A percentile compares a stretch with the other conserved stretches of the same genome.
Conservation (phyloP, 2,113 vertebrate species). For the Mirza zaza region DNA sequence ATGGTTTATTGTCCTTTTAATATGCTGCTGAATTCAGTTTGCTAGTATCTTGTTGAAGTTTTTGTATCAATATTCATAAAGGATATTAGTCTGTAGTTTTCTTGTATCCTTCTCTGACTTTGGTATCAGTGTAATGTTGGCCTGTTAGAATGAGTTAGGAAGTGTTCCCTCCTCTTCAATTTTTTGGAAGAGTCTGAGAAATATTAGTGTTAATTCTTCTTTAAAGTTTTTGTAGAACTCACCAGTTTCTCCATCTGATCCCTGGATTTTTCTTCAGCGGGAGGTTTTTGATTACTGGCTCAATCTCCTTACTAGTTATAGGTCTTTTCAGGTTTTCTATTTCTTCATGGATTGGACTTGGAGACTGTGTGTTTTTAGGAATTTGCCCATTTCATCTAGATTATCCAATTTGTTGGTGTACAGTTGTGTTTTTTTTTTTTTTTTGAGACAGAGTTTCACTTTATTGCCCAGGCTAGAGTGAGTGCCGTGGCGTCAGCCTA, state of each 20-base stretch:
- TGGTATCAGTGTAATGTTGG: neutral
- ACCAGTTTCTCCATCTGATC: neutral
- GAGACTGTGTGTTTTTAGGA: neutral
- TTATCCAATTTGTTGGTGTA: neutral
- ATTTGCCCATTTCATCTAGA: neutral
- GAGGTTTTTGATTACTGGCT: neutral
- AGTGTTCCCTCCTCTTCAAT: neutral
- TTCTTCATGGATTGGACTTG: neutral
- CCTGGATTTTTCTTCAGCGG: neutral
- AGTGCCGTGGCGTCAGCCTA: too few relatives aligned
- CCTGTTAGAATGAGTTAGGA: neutral
- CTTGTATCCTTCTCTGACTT: neutral
- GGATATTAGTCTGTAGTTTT: neutral
- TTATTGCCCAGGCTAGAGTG: too few relatives aligned
- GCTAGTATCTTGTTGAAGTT: neutral
- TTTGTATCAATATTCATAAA: neutral
- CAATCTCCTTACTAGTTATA: neutral
- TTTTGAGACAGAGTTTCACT: too few relatives aligned
- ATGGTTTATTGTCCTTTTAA: neutral
- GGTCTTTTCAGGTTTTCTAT: neutral
- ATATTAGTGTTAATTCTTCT: neutral
- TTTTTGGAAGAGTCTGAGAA: neutral
- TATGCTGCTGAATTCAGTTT: neutral
- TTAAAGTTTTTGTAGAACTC: neutral
- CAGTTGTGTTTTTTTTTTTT: neutral